Evolutionary conservation across 2,888 invertebrate genomes (phyloP), one percentile per base, ranked within the genome.

Genomic region (Xestia sexstrigata): DNA sequence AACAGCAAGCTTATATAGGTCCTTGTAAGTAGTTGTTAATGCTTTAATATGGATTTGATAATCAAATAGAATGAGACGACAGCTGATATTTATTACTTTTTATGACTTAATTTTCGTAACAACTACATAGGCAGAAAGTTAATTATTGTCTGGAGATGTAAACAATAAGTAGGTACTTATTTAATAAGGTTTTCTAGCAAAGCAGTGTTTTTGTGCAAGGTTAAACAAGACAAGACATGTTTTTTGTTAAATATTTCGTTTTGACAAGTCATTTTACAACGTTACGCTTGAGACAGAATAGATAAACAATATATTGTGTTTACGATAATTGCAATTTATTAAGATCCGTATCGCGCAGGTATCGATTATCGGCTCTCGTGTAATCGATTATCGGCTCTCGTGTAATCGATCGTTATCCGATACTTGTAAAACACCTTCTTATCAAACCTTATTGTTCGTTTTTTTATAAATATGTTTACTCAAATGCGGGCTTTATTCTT

Each of bases 371-470:
- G 78, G 81, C 84, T 83, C 82, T 81, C 78, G 81, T 82, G 87
- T 87, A 90, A 86, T 88, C 89, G 91, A 91, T 91, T 90, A 90
- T 89, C 86, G 78, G 81, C 84, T 83, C 82, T 81, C 78, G 81
- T 82, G 87, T 87, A 90, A 86, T 88, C 89, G 91, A 91, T 91
- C 81, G 81, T 78, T 91, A 91, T 92, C 90, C 77, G 79, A 85
- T 81, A 85, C 87, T 90, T 91, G 90, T 92, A 90, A 90, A 90
- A 89, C 88, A 88, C 85, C 82, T 76, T 77, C 86, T 87, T 91
- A 90, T 83, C 87, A 68, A 71, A 60, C 35, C 70, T 83, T 88
- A 87, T 89, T 82, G 75, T 62, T 67, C 17, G 68, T 74, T 69
- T 71, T 78, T 83, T 83, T 82, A 79, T 9, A 62, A 42, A 17